These are phyloP conservation scores for Typhlichthys subterraneus DNA, from an alignment of 2,797 vertebrate genomes.

Conservation along the genomic window DNA sequence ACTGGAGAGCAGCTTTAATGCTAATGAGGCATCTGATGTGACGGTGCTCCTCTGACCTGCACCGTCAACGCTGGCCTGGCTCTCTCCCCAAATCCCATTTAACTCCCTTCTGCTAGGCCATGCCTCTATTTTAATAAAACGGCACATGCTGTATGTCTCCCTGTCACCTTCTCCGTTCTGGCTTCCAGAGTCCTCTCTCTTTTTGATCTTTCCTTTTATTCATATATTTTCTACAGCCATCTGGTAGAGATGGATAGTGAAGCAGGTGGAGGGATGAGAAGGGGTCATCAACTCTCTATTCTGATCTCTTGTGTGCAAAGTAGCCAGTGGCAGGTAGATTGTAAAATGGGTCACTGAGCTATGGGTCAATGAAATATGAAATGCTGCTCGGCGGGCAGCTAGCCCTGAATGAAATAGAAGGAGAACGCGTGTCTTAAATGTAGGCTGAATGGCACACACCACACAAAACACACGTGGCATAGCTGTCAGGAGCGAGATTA, in stretches of 20 bases:
- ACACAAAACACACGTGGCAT: neutral
- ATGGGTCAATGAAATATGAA: constrained; percentile 1
- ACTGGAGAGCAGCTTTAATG: constrained; percentile 44
- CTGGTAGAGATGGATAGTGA: constrained; percentile 50
- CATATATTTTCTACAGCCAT: constrained; percentile 48
- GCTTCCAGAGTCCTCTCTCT: neutral
- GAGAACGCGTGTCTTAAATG: too few relatives aligned
- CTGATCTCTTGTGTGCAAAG: constrained; percentile 63
- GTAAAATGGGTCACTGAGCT: constrained; percentile 4
- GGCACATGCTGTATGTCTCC: neutral
- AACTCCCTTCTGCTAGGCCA: neutral
- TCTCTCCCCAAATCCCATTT: too few relatives aligned
- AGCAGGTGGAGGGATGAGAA: constrained; percentile 51
- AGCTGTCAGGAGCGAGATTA: constrained; percentile 8
- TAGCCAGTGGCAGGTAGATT: constrained; percentile 59
- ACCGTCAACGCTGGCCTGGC: neutral
- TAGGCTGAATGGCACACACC: neutral
- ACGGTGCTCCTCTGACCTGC: constrained; percentile 29
- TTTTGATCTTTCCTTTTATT: neutral
- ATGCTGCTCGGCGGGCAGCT: neutral
- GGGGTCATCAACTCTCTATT: constrained; percentile 65
- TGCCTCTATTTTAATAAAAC: neutral
- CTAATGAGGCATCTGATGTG: constrained; percentile 30
- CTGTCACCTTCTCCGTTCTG: neutral
- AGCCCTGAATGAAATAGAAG: neutral